These are phyloP conservation scores for Tenthredo scrophulariae DNA, from an alignment of 2,888 invertebrate species.

Conservation along the genomic window DNA sequence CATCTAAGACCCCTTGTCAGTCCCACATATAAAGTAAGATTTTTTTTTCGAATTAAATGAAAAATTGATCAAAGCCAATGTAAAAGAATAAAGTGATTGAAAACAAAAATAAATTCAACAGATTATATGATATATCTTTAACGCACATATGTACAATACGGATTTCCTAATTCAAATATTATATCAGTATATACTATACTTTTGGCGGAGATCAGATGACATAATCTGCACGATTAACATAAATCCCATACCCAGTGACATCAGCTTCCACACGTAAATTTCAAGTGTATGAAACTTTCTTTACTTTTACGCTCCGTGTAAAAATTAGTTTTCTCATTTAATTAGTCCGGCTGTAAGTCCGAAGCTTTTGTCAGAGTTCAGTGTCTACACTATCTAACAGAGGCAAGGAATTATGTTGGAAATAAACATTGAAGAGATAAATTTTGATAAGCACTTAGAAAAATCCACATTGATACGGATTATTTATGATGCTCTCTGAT, in stretches of 20 bases:
- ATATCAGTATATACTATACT: conserved; percentile 2
- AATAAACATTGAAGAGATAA: not conserved
- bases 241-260: conserved; percentile 31
- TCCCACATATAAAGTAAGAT: conserved; percentile 41
- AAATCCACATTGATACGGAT: not conserved
- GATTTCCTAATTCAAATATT: conserved; percentile 25
- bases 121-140: conserved; percentile 20
- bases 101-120: conserved; percentile 36
- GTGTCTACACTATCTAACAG: conserved; percentile 13
- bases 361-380: not conserved
- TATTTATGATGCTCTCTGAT: not conserved
- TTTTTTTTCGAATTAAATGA: conserved; percentile 8
- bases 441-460: not conserved
- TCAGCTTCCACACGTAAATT: conserved; percentile 24
- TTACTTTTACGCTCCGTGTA: not conserved
- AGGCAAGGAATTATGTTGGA: not conserved
- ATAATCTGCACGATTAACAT: conserved; percentile 28
- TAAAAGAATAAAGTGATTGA: conserved; percentile 39
- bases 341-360: not conserved
- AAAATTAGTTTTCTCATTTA: not conserved
- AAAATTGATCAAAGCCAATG: conserved; percentile 40
- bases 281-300: conserved; percentile 5
- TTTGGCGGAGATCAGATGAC: not conserved
- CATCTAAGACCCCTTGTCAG: conserved; percentile 32
- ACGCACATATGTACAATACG: conserved; percentile 37